Conservation (phyloP, 2,888 invertebrate species). For the Synanthedon myopaeformis region DNA sequence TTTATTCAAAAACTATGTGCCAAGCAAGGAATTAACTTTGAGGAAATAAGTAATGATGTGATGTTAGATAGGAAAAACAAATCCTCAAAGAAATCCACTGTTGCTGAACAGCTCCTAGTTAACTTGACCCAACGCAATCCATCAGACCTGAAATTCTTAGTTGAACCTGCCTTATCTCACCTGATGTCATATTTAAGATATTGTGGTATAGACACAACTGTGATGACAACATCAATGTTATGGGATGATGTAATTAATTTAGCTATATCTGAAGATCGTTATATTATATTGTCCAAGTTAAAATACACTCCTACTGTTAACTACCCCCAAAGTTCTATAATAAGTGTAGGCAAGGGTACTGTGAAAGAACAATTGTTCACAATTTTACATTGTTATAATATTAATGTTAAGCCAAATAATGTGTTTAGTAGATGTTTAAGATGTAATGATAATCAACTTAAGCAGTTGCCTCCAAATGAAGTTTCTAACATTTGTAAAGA, state of each 20-base stretch:
- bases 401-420: constrained; percentile 72
- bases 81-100: constrained; percentile 46
- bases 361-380: constrained; percentile 74
- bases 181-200: constrained; percentile 47
- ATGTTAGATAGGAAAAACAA: constrained; percentile 66
- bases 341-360: constrained; percentile 67
- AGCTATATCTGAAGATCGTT: constrained; percentile 46
- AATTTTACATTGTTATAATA: constrained; percentile 75
- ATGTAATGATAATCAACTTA: constrained; percentile 51
- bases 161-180: constrained; percentile 37
- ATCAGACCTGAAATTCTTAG: constrained; percentile 37
- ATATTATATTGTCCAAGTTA: constrained; percentile 38
- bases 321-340: constrained; percentile 63
- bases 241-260: constrained; percentile 54
- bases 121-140: constrained; percentile 20
- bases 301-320: constrained; percentile 67
- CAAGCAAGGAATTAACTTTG: constrained; percentile 70
- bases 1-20: constrained; percentile 63
- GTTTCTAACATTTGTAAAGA: constrained; percentile 33
- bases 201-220: constrained; percentile 71
- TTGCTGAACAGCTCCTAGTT: constrained; percentile 26
- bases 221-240: constrained; percentile 70
- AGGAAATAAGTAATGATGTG: constrained; percentile 72
- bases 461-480: constrained; percentile 27
- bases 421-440: constrained; percentile 81